A percentile compares a stretch with the other conserved stretches of the same genome.
phyloP scores from a whole-genome alignment of 2,797 vertebrate genomes.

The Rhynchotus rufescens region DNA sequence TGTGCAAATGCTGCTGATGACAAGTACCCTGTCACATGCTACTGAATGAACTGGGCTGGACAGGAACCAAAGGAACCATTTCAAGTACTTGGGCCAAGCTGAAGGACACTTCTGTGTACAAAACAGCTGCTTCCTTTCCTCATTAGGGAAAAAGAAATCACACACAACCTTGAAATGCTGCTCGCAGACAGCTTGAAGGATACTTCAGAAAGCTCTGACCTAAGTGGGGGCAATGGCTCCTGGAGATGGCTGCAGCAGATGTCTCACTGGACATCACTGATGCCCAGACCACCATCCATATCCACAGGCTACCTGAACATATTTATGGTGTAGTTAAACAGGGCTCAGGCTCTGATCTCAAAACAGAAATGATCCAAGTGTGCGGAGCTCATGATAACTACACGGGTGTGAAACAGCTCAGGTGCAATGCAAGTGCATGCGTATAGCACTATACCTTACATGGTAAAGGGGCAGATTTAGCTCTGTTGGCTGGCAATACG shows the following conservation, averaged over 20 bases:
- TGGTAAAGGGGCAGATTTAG: background rate
- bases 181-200: constrained; percentile 2
- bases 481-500: background rate
- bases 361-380: background rate
- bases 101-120: constrained; percentile 40
- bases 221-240: background rate
- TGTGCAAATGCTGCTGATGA: constrained; percentile 35
- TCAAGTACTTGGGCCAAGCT: constrained; percentile 6
- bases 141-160: background rate
- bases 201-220: background rate
- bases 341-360: background rate
- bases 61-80: constrained; percentile 34
- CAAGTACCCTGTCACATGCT: constrained; percentile 37
- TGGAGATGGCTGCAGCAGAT: background rate
- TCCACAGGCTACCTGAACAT: background rate
- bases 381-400: background rate
- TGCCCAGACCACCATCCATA: background rate
- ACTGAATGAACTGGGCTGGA: constrained; percentile 52
- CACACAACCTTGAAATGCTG: background rate
- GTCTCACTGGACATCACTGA: background rate
- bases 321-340: accelerated
- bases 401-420: background rate
- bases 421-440: accelerated
- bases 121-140: constrained; percentile 27
- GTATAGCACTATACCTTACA: background rate